These are phyloP conservation scores for Haemorhous mexicanus DNA, from an alignment of 2,113 vertebrate species.

Conservation along the genomic window DNA sequence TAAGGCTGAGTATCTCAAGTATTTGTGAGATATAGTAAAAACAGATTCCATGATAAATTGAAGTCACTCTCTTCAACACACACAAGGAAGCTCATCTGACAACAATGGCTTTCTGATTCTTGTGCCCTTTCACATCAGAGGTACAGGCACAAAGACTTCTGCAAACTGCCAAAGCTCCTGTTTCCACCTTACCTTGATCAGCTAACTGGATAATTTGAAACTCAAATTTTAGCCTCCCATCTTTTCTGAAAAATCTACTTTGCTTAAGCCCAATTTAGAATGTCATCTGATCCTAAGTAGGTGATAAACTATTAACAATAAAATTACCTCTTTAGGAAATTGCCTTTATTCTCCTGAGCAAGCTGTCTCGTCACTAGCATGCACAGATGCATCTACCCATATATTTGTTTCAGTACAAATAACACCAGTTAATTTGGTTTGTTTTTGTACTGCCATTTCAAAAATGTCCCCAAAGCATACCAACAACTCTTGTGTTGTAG, in stretches of 20 bases:
- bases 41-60: background rate
- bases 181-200: background rate
- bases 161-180: background rate
- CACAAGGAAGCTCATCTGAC: background rate
- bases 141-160: background rate
- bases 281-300: background rate
- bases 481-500: slow-evolving; percentile 98
- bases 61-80: background rate
- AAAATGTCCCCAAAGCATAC: slow-evolving; percentile 70
- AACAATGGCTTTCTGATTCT: background rate
- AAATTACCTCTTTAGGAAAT: background rate
- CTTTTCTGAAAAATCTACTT: background rate
- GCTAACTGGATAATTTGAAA: background rate
- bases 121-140: background rate
- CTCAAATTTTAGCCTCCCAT: background rate
- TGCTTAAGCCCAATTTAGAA: background rate
- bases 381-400: background rate
- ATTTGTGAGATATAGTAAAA: background rate
- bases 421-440: background rate
- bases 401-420: background rate
- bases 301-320: background rate
- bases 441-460: background rate
- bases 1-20: background rate
- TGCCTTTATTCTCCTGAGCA: background rate
- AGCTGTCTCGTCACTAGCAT: background rate